Evolutionary conservation across 64 coral and sea anemone genomes (phyloP).

Genomic region (Montipora efflorescens): DNA sequence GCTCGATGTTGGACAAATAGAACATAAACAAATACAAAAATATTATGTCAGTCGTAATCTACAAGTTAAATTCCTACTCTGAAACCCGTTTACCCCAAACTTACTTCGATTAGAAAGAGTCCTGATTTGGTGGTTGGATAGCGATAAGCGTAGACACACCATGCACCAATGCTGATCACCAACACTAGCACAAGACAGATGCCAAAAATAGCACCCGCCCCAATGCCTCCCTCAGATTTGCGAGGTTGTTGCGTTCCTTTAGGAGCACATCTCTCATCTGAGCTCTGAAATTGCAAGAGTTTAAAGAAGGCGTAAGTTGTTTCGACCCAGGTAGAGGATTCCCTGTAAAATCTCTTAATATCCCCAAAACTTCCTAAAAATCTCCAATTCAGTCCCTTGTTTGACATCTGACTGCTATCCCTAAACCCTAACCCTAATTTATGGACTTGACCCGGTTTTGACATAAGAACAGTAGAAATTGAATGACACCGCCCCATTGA

Average conservation of each 20-base stretch:
- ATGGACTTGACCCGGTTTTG: too few relatives aligned
- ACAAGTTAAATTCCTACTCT: too few relatives aligned
- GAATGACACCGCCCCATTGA: too few relatives aligned
- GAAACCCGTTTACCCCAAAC: background rate
- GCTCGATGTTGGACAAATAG: too few relatives aligned
- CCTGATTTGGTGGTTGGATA: constrained; percentile 65
- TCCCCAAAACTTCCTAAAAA: too few relatives aligned
- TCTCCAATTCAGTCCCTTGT: too few relatives aligned
- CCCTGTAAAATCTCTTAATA: too few relatives aligned
- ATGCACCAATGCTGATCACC: constrained; percentile 32
- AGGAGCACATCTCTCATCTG: background rate
- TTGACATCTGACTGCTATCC: too few relatives aligned
- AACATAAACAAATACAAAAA: too few relatives aligned
- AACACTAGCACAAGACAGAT: constrained; percentile 38
- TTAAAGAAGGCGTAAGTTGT: background rate
- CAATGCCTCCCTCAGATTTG: background rate
- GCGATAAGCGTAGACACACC: constrained; percentile 71
- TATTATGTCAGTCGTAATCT: too few relatives aligned
- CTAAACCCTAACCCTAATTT: too few relatives aligned
- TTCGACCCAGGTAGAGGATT: background rate
- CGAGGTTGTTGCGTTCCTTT: background rate
- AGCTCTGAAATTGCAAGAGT: background rate
- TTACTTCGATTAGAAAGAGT: constrained; percentile 66
- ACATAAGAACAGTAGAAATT: too few relatives aligned
- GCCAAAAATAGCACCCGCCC: constrained; percentile 45